Evolutionary conservation across 2,888 invertebrate genomes (phyloP), one percentile per base, ranked within the genome.

Genomic region (Mimachlamys varia): DNA sequence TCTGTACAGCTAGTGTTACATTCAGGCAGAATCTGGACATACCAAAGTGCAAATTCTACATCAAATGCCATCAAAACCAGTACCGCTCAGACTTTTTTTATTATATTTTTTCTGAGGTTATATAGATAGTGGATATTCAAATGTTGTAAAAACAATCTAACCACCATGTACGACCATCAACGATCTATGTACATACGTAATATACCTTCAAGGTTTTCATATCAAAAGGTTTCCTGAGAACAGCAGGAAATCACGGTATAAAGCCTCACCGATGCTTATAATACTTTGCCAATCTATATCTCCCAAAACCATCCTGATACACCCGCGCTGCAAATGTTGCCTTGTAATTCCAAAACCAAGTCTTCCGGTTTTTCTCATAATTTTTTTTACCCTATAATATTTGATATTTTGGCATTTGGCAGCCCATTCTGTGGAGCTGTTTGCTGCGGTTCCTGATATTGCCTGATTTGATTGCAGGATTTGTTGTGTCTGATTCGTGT

Each of bases 371-470:
- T 76, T 76, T 27, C 27, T 13, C 27, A n/a, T 10, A 12, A 10
- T 62, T 76, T 76, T 76, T 76, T 33, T 33, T 10, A 33, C 76
- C 33, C 33, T 76, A 76, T 76, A 22, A 76, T 76, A 33, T 76
- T 76, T 76, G 76, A 76, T 76, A 76, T 76, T 76, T 76, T 76
- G 76, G 76, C 76, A 76, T 76, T 76, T 76, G 76, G 76, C 76
- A 33, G 76, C 27, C 76, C 10, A 76, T 76, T 76, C 76, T 76
- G 76, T 76, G 4, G 76, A 76, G 33, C 27, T 33, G 58, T 58
- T 58, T 58, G 76, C 76, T 33, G 76, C 76, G 17, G 76, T 76
- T 76, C 76, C 76, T 15, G 76, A 76, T 76, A 76, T 76, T 76
- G 33, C 76, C 76, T 17, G 76, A 76, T 76, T 76, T 76, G 76